Base-by-base conservation (phyloP, 2,797 vertebrate genomes). In the Dendrocincla tyrannina region DNA sequence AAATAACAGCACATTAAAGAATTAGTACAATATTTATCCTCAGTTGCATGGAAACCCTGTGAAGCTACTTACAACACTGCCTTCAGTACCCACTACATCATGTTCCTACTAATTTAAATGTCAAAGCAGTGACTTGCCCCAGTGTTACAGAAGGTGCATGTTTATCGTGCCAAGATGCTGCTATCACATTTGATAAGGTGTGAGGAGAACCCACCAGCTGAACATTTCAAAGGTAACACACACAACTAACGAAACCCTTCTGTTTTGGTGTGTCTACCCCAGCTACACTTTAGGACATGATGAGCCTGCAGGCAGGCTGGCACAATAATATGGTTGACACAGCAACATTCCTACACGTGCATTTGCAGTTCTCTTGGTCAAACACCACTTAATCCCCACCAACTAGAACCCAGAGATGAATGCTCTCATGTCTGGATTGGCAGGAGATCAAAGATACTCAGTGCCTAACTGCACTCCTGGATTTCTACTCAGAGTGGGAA, bases 1-100 rank as follows among this genome's bases (percentile, higher is more conserved):
- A 96, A 96, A 86, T 74, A 82, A 79, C 41, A 92, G 79, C 80
- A 87, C 46, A 63, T 89, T 73, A 84, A 91, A 87, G 58, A 94
- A 95, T 89, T 85, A 91, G 73, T 85, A 89, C 92, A 74, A 85
- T 41, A 6, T 46, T 89, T 95, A 94, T 30, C 80, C 56, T 79
- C 46, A 63, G 92, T 83, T 74, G 80, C 68, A 37, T 19, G 88
- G 93, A 95, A 95, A 89, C 69, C 28, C 56, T 46, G 68, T 16
- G 73, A 93, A 94, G 69, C 60, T 47, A 59, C 84, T 78, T 66
- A 66, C 49, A 83, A 56, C 35, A 46, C 6, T 85, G 72, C 88
- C 76, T 96, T 89, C 83, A 19, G 28, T 13, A 89, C 17, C 73
- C 32, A 66, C 13, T 25, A 23, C 7, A 53, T 85, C 59, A 33